Evolutionary conservation across 2,888 invertebrate species (phyloP).

Genomic region (Gordius sp.): DNA sequence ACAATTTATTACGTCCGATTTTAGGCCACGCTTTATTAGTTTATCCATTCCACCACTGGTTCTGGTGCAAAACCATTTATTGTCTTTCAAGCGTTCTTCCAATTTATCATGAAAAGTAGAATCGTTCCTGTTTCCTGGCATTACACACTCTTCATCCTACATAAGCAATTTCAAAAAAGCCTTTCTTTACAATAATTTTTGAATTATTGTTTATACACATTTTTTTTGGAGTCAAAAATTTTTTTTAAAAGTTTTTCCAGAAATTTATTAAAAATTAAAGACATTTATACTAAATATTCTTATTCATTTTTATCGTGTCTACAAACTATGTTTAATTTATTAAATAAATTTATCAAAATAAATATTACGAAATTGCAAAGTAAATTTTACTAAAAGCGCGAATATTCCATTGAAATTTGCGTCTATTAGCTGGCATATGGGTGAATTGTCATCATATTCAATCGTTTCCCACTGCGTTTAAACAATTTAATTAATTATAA

Average conservation of each 20-base stretch:
- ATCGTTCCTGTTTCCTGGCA: slow-evolving; percentile 9
- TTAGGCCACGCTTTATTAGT: background rate
- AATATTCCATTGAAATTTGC: background rate
- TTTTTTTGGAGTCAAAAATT: too few relatives aligned
- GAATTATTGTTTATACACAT: too few relatives aligned
- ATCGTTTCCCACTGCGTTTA: background rate
- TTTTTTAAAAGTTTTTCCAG: too few relatives aligned
- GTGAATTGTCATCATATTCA: slow-evolving; percentile 7
- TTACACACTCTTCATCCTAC: slow-evolving; percentile 13
- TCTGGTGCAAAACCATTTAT: background rate
- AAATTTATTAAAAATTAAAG: too few relatives aligned
- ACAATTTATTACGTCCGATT: background rate
- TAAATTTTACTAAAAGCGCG: background rate
- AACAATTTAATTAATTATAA: too few relatives aligned
- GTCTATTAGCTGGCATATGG: slow-evolving; percentile 7
- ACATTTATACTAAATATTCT: too few relatives aligned
- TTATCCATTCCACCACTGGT: slow-evolving; percentile 7
- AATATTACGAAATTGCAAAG: too few relatives aligned
- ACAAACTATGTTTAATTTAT: too few relatives aligned
- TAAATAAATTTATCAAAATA: too few relatives aligned
- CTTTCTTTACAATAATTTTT: too few relatives aligned
- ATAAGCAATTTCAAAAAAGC: too few relatives aligned
- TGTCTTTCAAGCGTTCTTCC: slow-evolving; percentile 3
- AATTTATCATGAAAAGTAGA: background rate
- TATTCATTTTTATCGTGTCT: too few relatives aligned